These are phyloP conservation scores for Lamproptera curius DNA, from an alignment of 2,888 invertebrate species.

Conservation along the genomic window DNA sequence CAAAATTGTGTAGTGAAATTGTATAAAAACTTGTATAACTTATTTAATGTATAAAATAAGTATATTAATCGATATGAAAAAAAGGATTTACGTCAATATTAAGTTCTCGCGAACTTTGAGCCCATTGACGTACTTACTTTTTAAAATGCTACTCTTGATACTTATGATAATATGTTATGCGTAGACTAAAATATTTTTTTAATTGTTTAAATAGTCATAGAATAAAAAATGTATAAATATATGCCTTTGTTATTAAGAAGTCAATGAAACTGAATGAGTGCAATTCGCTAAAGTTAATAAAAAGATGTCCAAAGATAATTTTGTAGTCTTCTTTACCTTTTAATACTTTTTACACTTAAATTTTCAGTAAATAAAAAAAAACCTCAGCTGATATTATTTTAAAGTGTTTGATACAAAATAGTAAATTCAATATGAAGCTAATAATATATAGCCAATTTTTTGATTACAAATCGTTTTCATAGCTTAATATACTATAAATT, in stretches of 20 bases:
- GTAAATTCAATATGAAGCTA: too few species aligned
- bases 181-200: constrained; percentile 36
- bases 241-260: constrained; percentile 50
- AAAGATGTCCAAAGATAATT: constrained; percentile 32
- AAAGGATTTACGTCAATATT: constrained; percentile 62
- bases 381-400: too few species aligned
- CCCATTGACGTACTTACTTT: constrained; percentile 68
- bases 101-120: constrained; percentile 59
- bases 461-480: too few species aligned
- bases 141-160: constrained; percentile 30
- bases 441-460: too few species aligned
- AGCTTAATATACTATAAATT: too few species aligned
- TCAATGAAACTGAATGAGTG: constrained; percentile 57
- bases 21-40: too few species aligned
- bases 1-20: too few species aligned
- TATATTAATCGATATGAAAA: constrained; percentile 13
- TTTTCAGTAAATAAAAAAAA: too few species aligned
- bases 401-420: too few species aligned
- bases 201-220: constrained; percentile 32
- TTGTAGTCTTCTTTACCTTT: not conserved
- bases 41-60: constrained; percentile 3
- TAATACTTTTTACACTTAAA: too few species aligned
- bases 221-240: constrained; percentile 20
- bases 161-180: constrained; percentile 19
- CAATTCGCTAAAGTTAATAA: constrained; percentile 61